phyloP scores from a whole-genome alignment of 2,888 invertebrate species.

The Alloscopus bannaensis region DNA sequence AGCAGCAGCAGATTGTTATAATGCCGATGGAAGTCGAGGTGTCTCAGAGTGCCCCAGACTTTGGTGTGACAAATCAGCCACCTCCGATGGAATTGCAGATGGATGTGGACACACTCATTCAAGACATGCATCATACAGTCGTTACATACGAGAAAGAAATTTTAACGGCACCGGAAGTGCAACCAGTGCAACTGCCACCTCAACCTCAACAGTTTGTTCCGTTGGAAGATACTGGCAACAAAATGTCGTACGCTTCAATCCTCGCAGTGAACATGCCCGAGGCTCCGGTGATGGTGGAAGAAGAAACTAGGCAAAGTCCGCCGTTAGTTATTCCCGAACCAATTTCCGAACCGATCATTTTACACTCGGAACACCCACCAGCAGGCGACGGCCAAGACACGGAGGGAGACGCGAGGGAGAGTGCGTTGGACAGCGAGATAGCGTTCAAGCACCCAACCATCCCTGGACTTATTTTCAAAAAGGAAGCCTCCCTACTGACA shows the following conservation, averaged over 20 bases:
- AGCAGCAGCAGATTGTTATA: background rate
- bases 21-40: constrained; percentile 21
- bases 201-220: constrained; percentile 2
- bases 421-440: constrained; percentile 57
- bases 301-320: constrained; percentile 12
- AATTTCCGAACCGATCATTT: constrained; percentile 47
- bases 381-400: constrained; percentile 41
- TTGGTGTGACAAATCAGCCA: too few relatives aligned
- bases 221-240: background rate
- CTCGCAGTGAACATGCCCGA: constrained; percentile 60
- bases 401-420: constrained; percentile 50
- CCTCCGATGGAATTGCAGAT: constrained; percentile 20
- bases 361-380: constrained; percentile 15
- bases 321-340: constrained; percentile 40
- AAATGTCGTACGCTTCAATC: constrained; percentile 61
- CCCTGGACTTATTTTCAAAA: constrained; percentile 70
- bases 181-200: background rate
- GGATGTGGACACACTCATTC: constrained; percentile 34
- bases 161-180: background rate
- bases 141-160: constrained; percentile 15
- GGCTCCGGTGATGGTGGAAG: constrained; percentile 44
- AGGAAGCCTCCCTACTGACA: constrained; percentile 42
- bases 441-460: constrained; percentile 71
- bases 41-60: too few relatives aligned
- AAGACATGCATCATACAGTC: constrained; percentile 31